Conservation (phyloP, 2,888 invertebrate species). For the Eremobia ochroleuca region DNA sequence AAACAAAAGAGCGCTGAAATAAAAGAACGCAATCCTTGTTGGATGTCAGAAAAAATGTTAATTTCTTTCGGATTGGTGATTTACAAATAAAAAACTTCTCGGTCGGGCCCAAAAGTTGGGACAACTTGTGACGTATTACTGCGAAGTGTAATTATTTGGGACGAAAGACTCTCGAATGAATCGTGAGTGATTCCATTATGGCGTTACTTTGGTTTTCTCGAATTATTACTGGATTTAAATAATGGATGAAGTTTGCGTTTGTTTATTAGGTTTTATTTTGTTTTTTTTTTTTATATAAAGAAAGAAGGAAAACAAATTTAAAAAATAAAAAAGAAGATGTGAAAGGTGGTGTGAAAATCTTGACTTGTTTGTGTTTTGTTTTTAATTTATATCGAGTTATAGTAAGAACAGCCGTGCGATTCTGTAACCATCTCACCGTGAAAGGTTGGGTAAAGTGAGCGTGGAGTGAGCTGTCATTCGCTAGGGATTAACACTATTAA, state of each 20-base stretch:
- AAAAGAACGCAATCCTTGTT: constrained; percentile 50
- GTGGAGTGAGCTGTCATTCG: too few relatives aligned
- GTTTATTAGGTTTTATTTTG: constrained; percentile 38
- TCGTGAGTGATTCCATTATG: constrained; percentile 61
- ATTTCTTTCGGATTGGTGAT: constrained; percentile 69
- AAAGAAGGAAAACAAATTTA: not conserved
- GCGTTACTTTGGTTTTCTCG: constrained; percentile 51
- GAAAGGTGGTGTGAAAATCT: not conserved
- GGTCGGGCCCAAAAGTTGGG: constrained; percentile 34
- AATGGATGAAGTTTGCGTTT: constrained; percentile 41
- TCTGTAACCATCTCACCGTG: too few relatives aligned
- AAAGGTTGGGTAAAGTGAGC: too few relatives aligned
- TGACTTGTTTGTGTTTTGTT: not conserved
- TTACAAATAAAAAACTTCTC: constrained; percentile 67
- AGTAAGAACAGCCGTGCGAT: too few relatives aligned
- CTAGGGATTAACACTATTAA: too few relatives aligned
- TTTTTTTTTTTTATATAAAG: not conserved
- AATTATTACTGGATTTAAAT: constrained; percentile 57
- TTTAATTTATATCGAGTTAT: not conserved
- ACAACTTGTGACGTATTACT: constrained; percentile 48
- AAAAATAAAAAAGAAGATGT: not conserved
- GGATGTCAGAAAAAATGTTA: constrained; percentile 65
- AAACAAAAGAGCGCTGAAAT: constrained; percentile 50
- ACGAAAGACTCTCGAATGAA: constrained; percentile 38
- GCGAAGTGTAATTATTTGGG: constrained; percentile 56